Base-by-base conservation (phyloP, 2,113 vertebrate genomes). In the Cacatua alba region DNA sequence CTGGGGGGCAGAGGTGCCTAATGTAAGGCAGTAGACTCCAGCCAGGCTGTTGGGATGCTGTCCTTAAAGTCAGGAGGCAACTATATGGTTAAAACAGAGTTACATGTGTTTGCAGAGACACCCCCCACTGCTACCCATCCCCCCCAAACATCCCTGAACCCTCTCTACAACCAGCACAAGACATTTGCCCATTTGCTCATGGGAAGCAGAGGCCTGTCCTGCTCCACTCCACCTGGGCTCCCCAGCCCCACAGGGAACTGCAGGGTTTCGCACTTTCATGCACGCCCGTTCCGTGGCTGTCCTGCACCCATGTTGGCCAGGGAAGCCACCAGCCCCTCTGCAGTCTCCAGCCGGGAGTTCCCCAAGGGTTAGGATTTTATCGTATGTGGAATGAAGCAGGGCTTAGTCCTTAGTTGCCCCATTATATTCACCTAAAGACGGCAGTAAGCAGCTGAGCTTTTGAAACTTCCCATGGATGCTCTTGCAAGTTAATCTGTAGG, bases 181-280 rank as follows among this genome's bases (percentile, higher is more conserved):
- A 0, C 25, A 5, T 18, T 33, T 39, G 17, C 33, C 33, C 33
- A 7, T 35, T 59, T 23, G 33, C 49, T 24, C 12, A 1, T 5
- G 64, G 74, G 31, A 63, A 60, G 59, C 31, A 13, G 35, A 24
- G 28, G 17, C 21, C 33, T 1, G 0, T 67, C 51, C 84, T 49
- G 60, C 9, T 24, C 28, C 0, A 0, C 19, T 37, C 67, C 35
- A 25, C 14, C 31, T 17, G 72, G 21, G n/a, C 43, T 68, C 25
- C 53, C 15, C 59, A 51, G 29, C 39, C 15, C 28, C 49, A 46
- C 33, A 26, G n/a, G 59, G n/a, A n/a, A 5, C 19, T 0, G 1
- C 1, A 1, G 20, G 19, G 33, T 2, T 33, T 49, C 6, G 8
- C 33, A 37, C 23, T 75, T 65, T 48, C 21, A 7, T 7, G 17